Evolutionary conservation across 2,888 invertebrate genomes (phyloP).

Genomic region (Melinopterus prodromus): DNA sequence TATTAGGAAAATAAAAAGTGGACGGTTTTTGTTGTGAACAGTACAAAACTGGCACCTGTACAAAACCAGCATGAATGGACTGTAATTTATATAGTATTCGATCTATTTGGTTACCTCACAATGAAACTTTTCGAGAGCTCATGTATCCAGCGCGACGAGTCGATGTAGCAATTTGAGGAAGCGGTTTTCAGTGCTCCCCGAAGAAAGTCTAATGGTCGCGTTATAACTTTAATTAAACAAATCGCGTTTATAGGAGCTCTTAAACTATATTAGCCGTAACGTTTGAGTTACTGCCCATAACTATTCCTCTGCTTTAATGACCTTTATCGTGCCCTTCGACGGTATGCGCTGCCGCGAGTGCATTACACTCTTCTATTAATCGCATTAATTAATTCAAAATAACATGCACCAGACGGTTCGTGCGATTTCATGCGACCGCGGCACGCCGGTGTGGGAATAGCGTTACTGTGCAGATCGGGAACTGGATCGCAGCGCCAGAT

Average conservation of each 20-base stretch:
- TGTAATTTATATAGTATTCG: no score
- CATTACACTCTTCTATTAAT: conserved; percentile 4
- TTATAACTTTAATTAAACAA: background rate
- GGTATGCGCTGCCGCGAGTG: conserved; percentile 16
- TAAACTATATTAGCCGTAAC: conserved; percentile 4
- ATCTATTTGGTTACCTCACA: background rate
- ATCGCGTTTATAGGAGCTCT: background rate
- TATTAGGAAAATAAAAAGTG: no score
- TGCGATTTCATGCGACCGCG: background rate
- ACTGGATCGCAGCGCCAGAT: background rate
- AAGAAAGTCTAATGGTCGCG: background rate
- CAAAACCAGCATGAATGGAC: no score
- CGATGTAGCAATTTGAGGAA: background rate
- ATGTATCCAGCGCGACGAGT: background rate
- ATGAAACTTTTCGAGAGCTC: background rate
- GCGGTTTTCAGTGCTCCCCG: background rate
- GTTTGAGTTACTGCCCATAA: conserved; percentile 18
- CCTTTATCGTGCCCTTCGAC: conserved; percentile 20
- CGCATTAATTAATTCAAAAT: conserved; percentile 4
- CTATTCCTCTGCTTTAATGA: conserved; percentile 17
- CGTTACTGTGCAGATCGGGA: background rate
- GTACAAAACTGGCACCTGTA: no score
- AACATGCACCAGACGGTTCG: conserved; percentile 4
- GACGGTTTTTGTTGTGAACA: no score
- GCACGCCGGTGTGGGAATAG: background rate